These are phyloP conservation scores for Synodontis membranacea DNA, from an alignment of 2,113 vertebrate genomes.

Conservation along the genomic window DNA sequence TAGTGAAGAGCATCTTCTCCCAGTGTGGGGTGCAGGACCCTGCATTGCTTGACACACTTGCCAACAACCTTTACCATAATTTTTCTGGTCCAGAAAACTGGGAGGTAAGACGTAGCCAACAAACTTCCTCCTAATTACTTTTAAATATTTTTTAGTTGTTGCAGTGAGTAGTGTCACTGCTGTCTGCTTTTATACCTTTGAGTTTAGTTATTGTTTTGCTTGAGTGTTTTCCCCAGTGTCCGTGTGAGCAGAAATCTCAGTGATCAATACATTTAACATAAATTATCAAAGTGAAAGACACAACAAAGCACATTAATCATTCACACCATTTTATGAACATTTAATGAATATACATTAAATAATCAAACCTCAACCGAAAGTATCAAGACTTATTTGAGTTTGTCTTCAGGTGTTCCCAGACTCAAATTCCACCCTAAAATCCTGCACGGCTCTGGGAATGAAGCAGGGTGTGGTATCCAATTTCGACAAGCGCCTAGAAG, in stretches of 20 bases:
- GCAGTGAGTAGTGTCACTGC: background rate
- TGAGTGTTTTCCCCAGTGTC: background rate
- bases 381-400: conserved; percentile 9
- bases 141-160: background rate
- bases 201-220: background rate
- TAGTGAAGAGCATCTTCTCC: conserved; percentile 79
- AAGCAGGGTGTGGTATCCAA: conserved; percentile 85
- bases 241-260: background rate
- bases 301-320: background rate
- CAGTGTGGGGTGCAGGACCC: conserved; percentile 74
- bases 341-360: background rate
- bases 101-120: conserved; percentile 71
- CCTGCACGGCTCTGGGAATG: conserved; percentile 76
- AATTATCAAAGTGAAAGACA: background rate
- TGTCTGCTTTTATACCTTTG: background rate
- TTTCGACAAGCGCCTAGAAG: conserved; percentile 84
- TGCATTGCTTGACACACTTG: conserved; percentile 65
- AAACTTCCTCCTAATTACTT: background rate
- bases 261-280: background rate
- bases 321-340: background rate
- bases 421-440: conserved; percentile 70
- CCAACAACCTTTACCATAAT: conserved; percentile 79
- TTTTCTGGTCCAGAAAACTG: conserved; percentile 78
- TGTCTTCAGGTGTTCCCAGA: conserved; percentile 74
- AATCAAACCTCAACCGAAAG: background rate